These are phyloP conservation scores for Aramus guarauna DNA, from an alignment of 2,113 vertebrate species.

Conservation along the genomic window DNA sequence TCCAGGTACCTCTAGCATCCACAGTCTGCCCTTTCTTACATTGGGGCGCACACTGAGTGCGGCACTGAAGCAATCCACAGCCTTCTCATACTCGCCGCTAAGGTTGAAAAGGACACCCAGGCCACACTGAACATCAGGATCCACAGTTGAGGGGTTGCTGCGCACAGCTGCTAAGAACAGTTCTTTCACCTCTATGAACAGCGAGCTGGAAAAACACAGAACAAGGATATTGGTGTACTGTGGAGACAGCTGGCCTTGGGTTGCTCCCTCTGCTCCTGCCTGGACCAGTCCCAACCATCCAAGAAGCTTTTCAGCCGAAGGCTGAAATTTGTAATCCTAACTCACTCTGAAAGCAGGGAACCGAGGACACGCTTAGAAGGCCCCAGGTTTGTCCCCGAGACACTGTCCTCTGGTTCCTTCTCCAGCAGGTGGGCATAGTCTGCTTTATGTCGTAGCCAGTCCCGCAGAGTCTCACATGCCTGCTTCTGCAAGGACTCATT, in stretches of 20 bases:
- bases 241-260: background rate
- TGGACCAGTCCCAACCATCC: background rate
- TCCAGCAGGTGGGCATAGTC: slow-evolving; percentile 83
- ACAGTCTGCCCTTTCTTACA: slow-evolving; percentile 67
- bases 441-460: slow-evolving; percentile 90
- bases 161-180: slow-evolving; percentile 89
- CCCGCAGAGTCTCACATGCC: slow-evolving; percentile 91
- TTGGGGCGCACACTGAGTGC: slow-evolving; percentile 90
- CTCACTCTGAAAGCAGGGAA: slow-evolving; percentile 93
- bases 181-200: slow-evolving; percentile 92
- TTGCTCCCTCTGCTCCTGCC: background rate
- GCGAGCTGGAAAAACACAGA: slow-evolving; percentile 73
- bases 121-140: slow-evolving; percentile 96
- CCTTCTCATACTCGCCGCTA: slow-evolving; percentile 96
- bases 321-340: background rate
- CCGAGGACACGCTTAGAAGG: slow-evolving; percentile 83
- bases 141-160: slow-evolving; percentile 82
- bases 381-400: slow-evolving; percentile 53
- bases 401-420: slow-evolving; percentile 50
- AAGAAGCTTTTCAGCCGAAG: background rate
- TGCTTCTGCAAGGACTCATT: slow-evolving; percentile 97
- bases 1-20: background rate
- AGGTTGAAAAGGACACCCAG: slow-evolving; percentile 97
- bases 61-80: slow-evolving; percentile 94
- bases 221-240: background rate